A percentile compares a stretch with the other conserved stretches of the same genome.
phyloP scores from a whole-genome alignment of 1,140 invertebrate genomes.

The Bombus haemorrhoidalis region DNA sequence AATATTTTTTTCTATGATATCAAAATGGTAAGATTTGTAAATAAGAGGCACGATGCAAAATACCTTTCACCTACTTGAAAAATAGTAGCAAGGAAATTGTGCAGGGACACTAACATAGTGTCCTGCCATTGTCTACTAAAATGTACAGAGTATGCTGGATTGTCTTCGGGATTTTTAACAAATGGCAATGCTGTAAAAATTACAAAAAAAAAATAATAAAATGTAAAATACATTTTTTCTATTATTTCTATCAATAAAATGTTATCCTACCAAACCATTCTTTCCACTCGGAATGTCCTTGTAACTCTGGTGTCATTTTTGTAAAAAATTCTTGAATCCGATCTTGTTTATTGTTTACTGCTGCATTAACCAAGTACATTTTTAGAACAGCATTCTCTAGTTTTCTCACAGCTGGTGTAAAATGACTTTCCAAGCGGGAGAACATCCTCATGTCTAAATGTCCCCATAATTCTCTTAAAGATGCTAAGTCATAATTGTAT shows the following conservation, averaged over 20 bases:
- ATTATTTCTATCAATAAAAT: neutral
- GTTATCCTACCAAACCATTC: constrained; percentile 96
- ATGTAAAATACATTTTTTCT: constrained; percentile 21
- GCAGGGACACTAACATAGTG: constrained; percentile 94
- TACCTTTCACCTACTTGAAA: constrained; percentile 86
- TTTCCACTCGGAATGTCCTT: constrained; percentile 95
- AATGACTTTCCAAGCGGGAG: constrained; percentile 92
- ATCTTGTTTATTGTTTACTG: constrained; percentile 91
- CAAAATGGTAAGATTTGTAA: constrained; percentile 22
- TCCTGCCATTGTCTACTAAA: constrained; percentile 98
- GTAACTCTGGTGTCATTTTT: constrained; percentile 93
- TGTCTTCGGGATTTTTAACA: constrained; percentile 95
- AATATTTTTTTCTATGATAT: constrained; percentile 31
- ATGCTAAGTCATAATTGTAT: constrained; percentile 89
- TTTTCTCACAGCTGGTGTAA: constrained; percentile 91
- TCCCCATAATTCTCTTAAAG: constrained; percentile 92
- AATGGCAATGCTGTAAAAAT: constrained; percentile 92
- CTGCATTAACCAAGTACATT: constrained; percentile 94
- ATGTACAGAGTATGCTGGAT: constrained; percentile 92
- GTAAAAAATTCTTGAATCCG: constrained; percentile 95
- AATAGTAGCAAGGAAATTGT: constrained; percentile 96
- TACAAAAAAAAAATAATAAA: constrained; percentile 27
- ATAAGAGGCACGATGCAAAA: constrained; percentile 29
- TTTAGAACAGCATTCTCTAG: constrained; percentile 95
- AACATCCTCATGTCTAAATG: constrained; percentile 94